phyloP scores from a whole-genome alignment of 2,797 vertebrate genomes.

The Erpetoichthys calabaricus region DNA sequence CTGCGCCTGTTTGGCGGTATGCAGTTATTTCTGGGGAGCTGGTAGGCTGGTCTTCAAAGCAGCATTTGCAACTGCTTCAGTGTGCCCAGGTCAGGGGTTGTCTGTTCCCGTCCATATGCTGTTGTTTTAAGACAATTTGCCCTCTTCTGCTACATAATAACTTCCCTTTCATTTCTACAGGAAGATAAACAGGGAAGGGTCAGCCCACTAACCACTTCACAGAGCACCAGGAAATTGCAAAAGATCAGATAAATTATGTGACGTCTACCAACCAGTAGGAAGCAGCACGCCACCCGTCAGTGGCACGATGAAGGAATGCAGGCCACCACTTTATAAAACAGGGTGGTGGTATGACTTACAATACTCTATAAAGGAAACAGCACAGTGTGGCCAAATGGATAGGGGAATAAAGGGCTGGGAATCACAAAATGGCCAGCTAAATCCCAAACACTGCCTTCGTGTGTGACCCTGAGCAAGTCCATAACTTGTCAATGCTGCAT shows the following conservation, averaged over 20 bases:
- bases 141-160: conserved; percentile 56
- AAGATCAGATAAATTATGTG: conserved; percentile 45
- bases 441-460: not conserved
- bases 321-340: conserved; percentile 8
- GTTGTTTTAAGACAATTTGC: conserved; percentile 51
- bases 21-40: too few relatives aligned
- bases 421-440: not conserved
- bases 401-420: not conserved
- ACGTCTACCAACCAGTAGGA: conserved; percentile 23
- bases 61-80: too few relatives aligned
- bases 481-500: not conserved
- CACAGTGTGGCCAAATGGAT: conserved; percentile 1
- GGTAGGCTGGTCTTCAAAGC: too few relatives aligned
- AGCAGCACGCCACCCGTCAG: conserved; percentile 34
- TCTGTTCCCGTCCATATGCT: conserved; percentile 43
- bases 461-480: not conserved
- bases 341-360: not conserved
- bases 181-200: conserved; percentile 64
- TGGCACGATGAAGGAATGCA: conserved; percentile 12
- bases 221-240: conserved; percentile 57
- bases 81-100: conserved; percentile 51
- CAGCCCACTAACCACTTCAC: conserved; percentile 45
- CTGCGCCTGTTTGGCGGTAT: too few relatives aligned
- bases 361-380: not conserved
- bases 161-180: conserved; percentile 62